phyloP scores from a whole-genome alignment of 2,797 vertebrate species.

The Bradypus variegatus region DNA sequence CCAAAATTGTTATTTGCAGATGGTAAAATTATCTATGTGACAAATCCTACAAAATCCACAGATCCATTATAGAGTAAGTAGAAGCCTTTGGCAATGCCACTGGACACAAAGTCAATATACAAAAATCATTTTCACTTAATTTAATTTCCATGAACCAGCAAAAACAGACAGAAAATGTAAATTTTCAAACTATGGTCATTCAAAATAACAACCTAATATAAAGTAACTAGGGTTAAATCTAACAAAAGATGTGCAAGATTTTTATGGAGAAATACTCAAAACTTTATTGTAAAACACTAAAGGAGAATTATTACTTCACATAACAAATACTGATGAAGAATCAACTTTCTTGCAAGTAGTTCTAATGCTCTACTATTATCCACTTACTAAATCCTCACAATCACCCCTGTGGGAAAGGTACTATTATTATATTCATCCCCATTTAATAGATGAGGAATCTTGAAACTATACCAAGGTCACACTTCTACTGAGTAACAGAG shows the following conservation, averaged over 20 bases:
- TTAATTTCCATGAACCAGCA: not conserved
- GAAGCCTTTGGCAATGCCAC: not conserved
- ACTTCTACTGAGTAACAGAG: not conserved
- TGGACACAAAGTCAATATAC: not conserved
- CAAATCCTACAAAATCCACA: not conserved
- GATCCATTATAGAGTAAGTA: not conserved
- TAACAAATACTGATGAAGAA: not conserved
- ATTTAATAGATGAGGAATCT: not conserved
- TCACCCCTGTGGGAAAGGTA: not conserved
- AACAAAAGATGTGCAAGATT: not conserved
- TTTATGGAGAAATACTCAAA: not conserved
- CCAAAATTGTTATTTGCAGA: not conserved
- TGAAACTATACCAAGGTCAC: not conserved
- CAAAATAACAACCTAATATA: constrained; percentile 5
- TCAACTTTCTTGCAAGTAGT: not conserved
- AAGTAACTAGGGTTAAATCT: not conserved
- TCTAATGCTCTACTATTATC: not conserved
- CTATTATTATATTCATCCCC: not conserved
- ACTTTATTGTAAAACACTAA: not conserved
- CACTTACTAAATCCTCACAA: not conserved
- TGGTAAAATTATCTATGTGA: not conserved
- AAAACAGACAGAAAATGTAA: not conserved
- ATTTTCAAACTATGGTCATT: not conserved
- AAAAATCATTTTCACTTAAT: not conserved
- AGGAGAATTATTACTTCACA: not conserved